These are phyloP conservation scores for Dermolepida albohirtum DNA, from an alignment of 2,888 invertebrate genomes.

Conservation along the genomic window DNA sequence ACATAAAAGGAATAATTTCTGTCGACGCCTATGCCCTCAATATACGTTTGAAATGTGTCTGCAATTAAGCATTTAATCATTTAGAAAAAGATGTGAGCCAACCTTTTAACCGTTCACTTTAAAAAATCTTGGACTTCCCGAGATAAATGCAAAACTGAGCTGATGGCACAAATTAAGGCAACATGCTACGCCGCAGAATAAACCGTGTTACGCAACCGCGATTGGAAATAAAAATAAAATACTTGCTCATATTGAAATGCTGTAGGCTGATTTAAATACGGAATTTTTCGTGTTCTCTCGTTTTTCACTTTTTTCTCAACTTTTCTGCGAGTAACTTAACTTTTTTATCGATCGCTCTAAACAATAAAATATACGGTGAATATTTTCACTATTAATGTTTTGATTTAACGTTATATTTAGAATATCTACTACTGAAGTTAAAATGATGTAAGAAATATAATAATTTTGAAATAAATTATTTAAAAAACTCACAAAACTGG, in stretches of 20 bases:
- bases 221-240: slow-evolving; percentile 58
- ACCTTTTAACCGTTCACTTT: slow-evolving; percentile 33
- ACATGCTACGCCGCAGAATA: slow-evolving; percentile 55
- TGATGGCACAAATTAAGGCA: slow-evolving; percentile 58
- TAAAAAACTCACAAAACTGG: no score
- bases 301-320: slow-evolving; percentile 6
- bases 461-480: no score
- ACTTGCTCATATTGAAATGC: slow-evolving; percentile 52
- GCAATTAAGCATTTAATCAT: background rate
- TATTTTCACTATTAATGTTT: no score
- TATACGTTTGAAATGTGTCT: background rate
- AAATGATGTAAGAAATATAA: no score
- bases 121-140: slow-evolving; percentile 43
- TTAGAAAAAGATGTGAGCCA: slow-evolving; percentile 6
- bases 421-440: no score
- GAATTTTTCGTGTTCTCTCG: slow-evolving; percentile 36
- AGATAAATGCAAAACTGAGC: slow-evolving; percentile 55
- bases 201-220: slow-evolving; percentile 56
- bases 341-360: background rate
- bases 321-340: background rate
- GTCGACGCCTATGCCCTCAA: slow-evolving; percentile 13
- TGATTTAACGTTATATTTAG: no score
- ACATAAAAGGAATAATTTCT: slow-evolving; percentile 7
- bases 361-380: no score
- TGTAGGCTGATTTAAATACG: slow-evolving; percentile 44